Evolutionary conservation across 2,888 invertebrate species (phyloP), one percentile per base, ranked within the genome.

Genomic region (Tinea semifulvella): DNA sequence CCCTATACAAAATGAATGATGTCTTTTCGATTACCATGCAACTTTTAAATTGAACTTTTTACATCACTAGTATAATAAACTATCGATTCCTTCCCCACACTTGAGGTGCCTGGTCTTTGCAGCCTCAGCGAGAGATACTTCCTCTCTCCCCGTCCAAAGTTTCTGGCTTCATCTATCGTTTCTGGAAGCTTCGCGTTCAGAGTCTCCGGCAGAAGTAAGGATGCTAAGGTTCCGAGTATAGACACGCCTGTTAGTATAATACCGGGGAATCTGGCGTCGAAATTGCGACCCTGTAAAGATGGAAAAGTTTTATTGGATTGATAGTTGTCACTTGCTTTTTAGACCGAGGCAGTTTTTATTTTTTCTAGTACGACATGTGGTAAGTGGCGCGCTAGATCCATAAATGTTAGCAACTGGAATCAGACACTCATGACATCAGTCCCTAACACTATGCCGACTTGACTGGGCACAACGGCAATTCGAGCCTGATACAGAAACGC

Each of bases 121-220:
- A 40, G 8, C 5, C 40, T 14, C 11, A 40, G 7, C 6, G 40
- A 40, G 3, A 22, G n/a, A 14, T 61, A 55, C 45, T 54, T 60
- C 39, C 53, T 51, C 31, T 71, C 68, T 46, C 68, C 60, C 49
- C 61, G 66, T 35, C 86, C 87, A 63, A 87, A 87, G 17, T 64
- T 56, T 52, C 80, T 69, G 1, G 86, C 86, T 51, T 88, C 88
- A 54, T 80, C 77, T 49, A 88, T 59, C 3, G 86, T 85, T 67
- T 88, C 87, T 35, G 88, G 88, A 46, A 88, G 61, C 55, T 81
- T 84, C 46, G 76, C 74, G 56, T 86, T 83, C 45, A 86, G 64
- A 2, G 88, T 88, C 68, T 88, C 88, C 1, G 88, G 88, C 38
- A 88, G 62, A 51, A 84, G 76, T 18, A 82, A 55, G 1, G 79